Evolutionary conservation across 2,797 vertebrate genomes (phyloP).

Genomic region (Cossypha heuglini): DNA sequence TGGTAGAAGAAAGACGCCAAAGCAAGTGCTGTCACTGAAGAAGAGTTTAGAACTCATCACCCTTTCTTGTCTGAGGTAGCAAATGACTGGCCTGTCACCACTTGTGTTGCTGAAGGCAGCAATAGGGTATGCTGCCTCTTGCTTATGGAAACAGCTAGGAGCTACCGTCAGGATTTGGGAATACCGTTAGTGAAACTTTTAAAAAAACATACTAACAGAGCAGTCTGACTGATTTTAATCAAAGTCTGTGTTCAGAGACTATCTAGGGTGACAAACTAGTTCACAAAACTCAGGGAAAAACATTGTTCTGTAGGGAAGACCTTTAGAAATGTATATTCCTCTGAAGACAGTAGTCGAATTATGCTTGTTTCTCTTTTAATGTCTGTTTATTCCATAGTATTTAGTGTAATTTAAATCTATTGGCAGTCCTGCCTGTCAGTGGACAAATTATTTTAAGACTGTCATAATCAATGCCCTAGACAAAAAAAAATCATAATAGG

Average conservation of each 20-base stretch:
- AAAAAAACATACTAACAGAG: background rate
- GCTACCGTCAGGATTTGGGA: background rate
- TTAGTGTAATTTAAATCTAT: background rate
- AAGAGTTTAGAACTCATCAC: slow-evolving; percentile 11
- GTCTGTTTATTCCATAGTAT: background rate
- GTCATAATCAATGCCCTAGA: background rate
- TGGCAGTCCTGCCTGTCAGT: background rate
- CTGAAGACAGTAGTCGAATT: background rate
- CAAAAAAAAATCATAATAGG: background rate
- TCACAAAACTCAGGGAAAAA: background rate
- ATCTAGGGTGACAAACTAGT: background rate
- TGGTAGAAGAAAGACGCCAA: background rate
- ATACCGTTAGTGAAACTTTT: background rate
- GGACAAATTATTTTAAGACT: background rate
- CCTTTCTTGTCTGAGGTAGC: slow-evolving; percentile 12
- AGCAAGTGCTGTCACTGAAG: slow-evolving; percentile 3
- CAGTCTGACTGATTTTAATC: background rate
- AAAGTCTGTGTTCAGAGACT: background rate
- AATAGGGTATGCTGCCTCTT: background rate
- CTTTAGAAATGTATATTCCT: background rate
- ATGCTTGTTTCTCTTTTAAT: background rate
- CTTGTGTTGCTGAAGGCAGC: background rate
- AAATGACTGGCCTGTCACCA: slow-evolving; percentile 15
- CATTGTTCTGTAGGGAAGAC: background rate
- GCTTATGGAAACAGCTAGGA: slow-evolving; percentile 6